These are phyloP conservation scores for Zaprionus africanus DNA, from an alignment of 1,140 invertebrate genomes.

Conservation along the genomic window DNA sequence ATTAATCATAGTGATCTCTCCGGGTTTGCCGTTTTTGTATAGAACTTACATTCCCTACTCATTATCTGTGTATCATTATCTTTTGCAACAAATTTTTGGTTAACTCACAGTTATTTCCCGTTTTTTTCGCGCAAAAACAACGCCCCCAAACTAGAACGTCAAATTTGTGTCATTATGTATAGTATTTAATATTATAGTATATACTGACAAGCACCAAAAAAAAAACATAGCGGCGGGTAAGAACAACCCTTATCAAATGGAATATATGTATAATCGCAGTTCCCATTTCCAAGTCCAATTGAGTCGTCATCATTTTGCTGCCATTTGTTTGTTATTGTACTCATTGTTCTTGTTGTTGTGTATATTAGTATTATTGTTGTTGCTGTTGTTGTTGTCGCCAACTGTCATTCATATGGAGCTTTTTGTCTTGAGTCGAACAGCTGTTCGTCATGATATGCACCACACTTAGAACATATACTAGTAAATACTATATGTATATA, in stretches of 20 bases:
- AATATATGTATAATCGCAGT: constrained; percentile 39
- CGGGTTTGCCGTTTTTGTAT: neutral
- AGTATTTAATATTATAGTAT: neutral
- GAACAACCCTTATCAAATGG: constrained; percentile 52
- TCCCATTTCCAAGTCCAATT: constrained; percentile 46
- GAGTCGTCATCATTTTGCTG: constrained; percentile 63
- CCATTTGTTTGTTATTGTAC: constrained; percentile 24
- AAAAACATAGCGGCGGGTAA: neutral
- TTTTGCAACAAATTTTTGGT: constrained; percentile 17
- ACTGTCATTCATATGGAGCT: constrained; percentile 63
- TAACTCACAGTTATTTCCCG: neutral
- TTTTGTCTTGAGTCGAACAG: constrained; percentile 72
- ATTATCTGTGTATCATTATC: constrained; percentile 11
- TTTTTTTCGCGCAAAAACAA: neutral
- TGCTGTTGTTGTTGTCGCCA: constrained; percentile 26
- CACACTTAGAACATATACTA: constrained; percentile 8
- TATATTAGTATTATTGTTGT: constrained; percentile 36
- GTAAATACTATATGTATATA: neutral
- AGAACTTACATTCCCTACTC: neutral
- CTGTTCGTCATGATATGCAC: constrained; percentile 65
- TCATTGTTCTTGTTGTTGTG: constrained; percentile 4
- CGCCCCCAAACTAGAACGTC: constrained; percentile 10
- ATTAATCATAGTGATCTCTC: neutral
- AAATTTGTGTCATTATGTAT: constrained; percentile 34
- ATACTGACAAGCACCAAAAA: neutral